Percentiles rank a stretch among this genome's conserved stretches.
Evolutionary conservation across 2,797 vertebrate species (phyloP).

Genomic region (Gymnodraco acuticeps): DNA sequence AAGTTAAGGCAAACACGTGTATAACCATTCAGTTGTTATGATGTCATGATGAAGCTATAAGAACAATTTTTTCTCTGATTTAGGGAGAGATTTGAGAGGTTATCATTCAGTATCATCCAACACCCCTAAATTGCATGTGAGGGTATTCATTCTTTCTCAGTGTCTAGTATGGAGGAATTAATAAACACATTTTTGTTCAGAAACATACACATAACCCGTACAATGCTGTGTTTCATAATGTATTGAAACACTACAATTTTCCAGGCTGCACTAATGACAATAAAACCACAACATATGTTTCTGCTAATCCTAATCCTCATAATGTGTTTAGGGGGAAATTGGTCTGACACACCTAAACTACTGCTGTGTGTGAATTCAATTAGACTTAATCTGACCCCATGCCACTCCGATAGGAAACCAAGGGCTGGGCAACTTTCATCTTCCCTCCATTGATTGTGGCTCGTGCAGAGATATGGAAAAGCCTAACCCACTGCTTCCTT

Average conservation of each 20-base stretch:
- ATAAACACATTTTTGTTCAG: background rate
- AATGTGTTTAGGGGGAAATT: constrained; percentile 66
- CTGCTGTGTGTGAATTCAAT: constrained; percentile 83
- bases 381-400: constrained; percentile 84
- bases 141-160: background rate
- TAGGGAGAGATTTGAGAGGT: background rate
- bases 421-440: constrained; percentile 82
- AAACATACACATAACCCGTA: background rate
- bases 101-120: background rate
- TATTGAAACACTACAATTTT: constrained; percentile 6
- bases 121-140: background rate
- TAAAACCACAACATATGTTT: constrained; percentile 45
- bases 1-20: constrained; percentile 5
- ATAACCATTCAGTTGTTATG: background rate
- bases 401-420: constrained; percentile 78
- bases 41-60: background rate
- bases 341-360: constrained; percentile 74
- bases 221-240: background rate
- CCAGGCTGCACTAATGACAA: constrained; percentile 31
- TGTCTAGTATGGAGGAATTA: background rate
- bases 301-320: constrained; percentile 70
- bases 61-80: background rate
- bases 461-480: constrained; percentile 83
- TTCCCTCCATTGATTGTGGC: constrained; percentile 82
- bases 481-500: constrained; percentile 83